Evolutionary conservation across 2,797 vertebrate species (phyloP).

Genomic region (Adelosebastes latens): DNA sequence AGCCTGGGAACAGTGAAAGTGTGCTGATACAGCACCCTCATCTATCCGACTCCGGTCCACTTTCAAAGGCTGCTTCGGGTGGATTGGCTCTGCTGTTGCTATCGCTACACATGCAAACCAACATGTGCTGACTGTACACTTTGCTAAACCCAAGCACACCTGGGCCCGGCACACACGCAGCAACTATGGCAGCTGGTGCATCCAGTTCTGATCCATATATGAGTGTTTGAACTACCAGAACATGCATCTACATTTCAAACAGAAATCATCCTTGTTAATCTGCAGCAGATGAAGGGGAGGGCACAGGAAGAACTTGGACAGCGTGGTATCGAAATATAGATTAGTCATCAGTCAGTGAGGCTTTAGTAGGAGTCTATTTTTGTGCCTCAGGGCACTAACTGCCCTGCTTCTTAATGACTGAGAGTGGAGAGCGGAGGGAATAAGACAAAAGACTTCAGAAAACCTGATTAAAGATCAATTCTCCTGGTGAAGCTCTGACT

Average conservation of each 20-base stretch:
- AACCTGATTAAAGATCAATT: slow-evolving; percentile 26
- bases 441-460: background rate
- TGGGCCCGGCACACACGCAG: background rate
- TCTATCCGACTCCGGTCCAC: slow-evolving; percentile 28
- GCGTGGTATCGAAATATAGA: slow-evolving; percentile 38
- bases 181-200: background rate
- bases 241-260: background rate
- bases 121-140: slow-evolving; percentile 1
- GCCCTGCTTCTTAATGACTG: slow-evolving; percentile 36
- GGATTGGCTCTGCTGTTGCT: background rate
- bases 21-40: slow-evolving; percentile 64
- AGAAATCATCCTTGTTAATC: background rate
- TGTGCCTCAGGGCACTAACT: background rate
- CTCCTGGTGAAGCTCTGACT: background rate
- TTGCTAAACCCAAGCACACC: background rate
- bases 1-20: slow-evolving; percentile 51
- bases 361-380: slow-evolving; percentile 31
- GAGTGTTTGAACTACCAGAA: background rate
- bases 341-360: slow-evolving; percentile 43
- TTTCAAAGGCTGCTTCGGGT: slow-evolving; percentile 20
- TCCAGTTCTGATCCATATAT: background rate
- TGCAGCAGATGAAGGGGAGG: background rate
- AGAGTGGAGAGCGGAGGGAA: background rate
- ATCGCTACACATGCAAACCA: background rate
- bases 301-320: slow-evolving; percentile 10